Evolutionary conservation across 2,888 invertebrate genomes (phyloP).

Genomic region (Leuctra nigra): DNA sequence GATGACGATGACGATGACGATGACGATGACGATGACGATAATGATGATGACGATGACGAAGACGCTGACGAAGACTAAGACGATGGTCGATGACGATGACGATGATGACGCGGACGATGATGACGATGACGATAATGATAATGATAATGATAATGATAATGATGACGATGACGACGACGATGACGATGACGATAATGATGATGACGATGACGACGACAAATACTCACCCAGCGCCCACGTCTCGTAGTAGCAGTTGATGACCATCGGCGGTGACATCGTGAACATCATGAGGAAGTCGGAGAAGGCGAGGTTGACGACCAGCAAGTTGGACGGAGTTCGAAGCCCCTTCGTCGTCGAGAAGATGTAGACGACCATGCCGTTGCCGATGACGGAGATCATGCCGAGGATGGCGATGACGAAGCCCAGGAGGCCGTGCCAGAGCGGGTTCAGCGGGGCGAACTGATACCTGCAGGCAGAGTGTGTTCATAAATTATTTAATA

Average conservation of each 20-base stretch:
- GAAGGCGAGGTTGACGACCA: slow-evolving; percentile 86
- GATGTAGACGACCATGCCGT: slow-evolving; percentile 64
- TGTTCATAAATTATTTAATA: no score
- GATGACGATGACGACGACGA: no score
- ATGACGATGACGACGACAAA: no score
- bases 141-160: no score
- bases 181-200: no score
- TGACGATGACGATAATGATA: not conserved
- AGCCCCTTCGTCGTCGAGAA: slow-evolving; percentile 66
- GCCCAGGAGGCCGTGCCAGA: slow-evolving; percentile 78
- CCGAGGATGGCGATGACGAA: slow-evolving; percentile 72
- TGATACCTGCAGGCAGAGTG: slow-evolving; percentile 64
- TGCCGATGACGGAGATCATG: slow-evolving; percentile 59
- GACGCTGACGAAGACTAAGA: no score
- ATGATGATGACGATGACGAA: not conserved
- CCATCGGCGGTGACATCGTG: slow-evolving; percentile 73
- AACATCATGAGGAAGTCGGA: slow-evolving; percentile 89
- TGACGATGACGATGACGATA: not conserved
- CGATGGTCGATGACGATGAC: not conserved
- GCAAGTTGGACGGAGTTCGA: slow-evolving; percentile 83
- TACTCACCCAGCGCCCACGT: slow-evolving; percentile 57
- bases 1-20: not conserved
- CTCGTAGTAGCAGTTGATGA: slow-evolving; percentile 75
- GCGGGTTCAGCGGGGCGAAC: slow-evolving; percentile 80
- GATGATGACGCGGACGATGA: no score